Conservation (phyloP, 2,113 vertebrate species). For the Callocephalon fimbriatum region DNA sequence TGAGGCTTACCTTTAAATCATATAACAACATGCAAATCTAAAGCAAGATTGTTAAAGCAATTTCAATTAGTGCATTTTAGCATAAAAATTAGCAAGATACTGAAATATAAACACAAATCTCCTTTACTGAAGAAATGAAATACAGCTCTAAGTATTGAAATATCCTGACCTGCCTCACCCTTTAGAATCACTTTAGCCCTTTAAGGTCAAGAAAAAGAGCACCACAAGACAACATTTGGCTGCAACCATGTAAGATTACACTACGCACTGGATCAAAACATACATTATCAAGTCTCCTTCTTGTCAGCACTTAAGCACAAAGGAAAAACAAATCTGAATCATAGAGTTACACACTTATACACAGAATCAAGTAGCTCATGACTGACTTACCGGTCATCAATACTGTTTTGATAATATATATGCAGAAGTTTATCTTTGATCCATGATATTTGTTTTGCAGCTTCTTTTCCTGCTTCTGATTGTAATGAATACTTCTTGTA, state of each 20-base stretch:
- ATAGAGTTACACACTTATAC: neutral
- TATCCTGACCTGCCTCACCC: neutral
- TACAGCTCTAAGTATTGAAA: neutral
- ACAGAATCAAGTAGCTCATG: neutral
- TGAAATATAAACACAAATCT: neutral
- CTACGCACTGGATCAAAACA: neutral
- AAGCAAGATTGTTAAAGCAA: neutral
- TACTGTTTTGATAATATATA: constrained; percentile 99
- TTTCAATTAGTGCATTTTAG: neutral
- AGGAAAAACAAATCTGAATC: neutral
- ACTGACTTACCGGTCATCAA: constrained; percentile 91
- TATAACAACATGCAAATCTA: neutral
- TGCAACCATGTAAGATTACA: neutral
- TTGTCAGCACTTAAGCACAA: neutral
- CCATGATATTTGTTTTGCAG: constrained; percentile 98
- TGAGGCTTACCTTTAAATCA: neutral
- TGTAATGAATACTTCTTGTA: constrained; percentile 98
- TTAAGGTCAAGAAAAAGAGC: neutral
- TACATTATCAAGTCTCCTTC: neutral
- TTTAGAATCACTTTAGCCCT: neutral
- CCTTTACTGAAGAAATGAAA: neutral
- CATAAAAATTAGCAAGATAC: neutral
- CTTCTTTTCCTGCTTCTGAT: constrained; percentile 94
- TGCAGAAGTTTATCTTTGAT: constrained; percentile 98
- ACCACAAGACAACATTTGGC: neutral